phyloP scores from a whole-genome alignment of 2,113 vertebrate species.

The Antigone vipio region DNA sequence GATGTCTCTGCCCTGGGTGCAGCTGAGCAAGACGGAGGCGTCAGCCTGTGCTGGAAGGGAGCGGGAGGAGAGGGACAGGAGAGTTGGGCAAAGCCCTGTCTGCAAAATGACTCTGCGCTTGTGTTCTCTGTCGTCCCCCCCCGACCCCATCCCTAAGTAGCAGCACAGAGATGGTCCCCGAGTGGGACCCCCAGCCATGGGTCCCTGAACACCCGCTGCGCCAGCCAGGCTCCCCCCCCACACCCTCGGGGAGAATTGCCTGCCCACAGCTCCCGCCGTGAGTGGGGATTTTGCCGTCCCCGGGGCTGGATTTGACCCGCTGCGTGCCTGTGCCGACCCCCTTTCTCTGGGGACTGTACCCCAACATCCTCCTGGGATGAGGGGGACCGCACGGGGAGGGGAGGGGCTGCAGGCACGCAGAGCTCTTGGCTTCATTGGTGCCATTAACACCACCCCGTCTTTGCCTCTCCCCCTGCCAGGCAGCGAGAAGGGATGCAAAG shows the following conservation, averaged over 20 bases:
- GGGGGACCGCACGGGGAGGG: background rate
- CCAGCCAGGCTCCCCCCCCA: background rate
- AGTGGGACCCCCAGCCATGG: fast-evolving
- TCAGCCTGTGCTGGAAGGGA: background rate
- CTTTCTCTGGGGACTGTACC: too few species aligned
- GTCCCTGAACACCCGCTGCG: background rate
- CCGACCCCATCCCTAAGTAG: background rate
- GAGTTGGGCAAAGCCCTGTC: background rate
- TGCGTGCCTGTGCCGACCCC: fast-evolving
- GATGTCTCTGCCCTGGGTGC: fast-evolving
- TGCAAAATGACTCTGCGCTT: fast-evolving
- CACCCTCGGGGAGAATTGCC: background rate
- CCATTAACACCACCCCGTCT: background rate
- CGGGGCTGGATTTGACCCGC: background rate
- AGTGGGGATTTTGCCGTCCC: background rate
- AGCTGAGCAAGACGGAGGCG: fast-evolving
- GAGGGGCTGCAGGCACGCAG: fast-evolving
- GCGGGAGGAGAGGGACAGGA: background rate
- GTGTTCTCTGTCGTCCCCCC: background rate
- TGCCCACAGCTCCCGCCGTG: fast-evolving
- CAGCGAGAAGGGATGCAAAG: constrained; percentile 80
- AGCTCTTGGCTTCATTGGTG: background rate
- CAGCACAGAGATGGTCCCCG: background rate
- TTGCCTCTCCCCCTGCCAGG: constrained; percentile 67
- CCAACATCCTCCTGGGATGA: fast-evolving